A percentile compares a stretch with the other conserved stretches of the same genome.
Conservation (phyloP, 1,140 invertebrate species). For the Holcopasites calliopsidis region DNA sequence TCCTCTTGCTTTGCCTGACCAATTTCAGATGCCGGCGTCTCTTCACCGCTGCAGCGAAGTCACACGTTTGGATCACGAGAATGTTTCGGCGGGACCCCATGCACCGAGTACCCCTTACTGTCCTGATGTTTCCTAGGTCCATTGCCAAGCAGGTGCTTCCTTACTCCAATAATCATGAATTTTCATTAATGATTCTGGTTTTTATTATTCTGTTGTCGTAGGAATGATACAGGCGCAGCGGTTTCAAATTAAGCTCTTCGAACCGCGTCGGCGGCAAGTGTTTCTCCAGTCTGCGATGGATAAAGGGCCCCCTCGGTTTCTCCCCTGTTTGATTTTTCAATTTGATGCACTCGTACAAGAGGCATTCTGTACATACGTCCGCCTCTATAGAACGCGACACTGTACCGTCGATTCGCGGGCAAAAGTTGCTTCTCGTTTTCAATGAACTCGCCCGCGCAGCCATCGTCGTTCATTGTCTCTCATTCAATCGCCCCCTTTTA, state of each 20-base stretch:
- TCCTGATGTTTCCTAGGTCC: slow-evolving; percentile 16
- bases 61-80: slow-evolving; percentile 49
- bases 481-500: slow-evolving; percentile 32
- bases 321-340: background rate
- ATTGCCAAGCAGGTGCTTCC: background rate
- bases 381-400: background rate
- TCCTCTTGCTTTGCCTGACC: slow-evolving; percentile 33
- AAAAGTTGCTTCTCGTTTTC: slow-evolving; percentile 9
- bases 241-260: slow-evolving; percentile 11
- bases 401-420: slow-evolving; percentile 29
- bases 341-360: slow-evolving; percentile 13
- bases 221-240: too few species aligned
- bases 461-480: slow-evolving; percentile 38
- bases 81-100: slow-evolving; percentile 32
- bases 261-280: background rate
- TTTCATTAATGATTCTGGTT: background rate
- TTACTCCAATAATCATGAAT: background rate
- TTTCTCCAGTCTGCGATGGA: slow-evolving; percentile 7
- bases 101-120: background rate
- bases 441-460: slow-evolving; percentile 34
- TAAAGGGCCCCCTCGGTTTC: background rate
- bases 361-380: background rate
- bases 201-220: background rate
- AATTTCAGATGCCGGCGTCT: slow-evolving; percentile 24
- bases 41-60: background rate